These are phyloP conservation scores for Trissolcus japonicus DNA, from an alignment of 2,888 invertebrate genomes.

Conservation along the genomic window DNA sequence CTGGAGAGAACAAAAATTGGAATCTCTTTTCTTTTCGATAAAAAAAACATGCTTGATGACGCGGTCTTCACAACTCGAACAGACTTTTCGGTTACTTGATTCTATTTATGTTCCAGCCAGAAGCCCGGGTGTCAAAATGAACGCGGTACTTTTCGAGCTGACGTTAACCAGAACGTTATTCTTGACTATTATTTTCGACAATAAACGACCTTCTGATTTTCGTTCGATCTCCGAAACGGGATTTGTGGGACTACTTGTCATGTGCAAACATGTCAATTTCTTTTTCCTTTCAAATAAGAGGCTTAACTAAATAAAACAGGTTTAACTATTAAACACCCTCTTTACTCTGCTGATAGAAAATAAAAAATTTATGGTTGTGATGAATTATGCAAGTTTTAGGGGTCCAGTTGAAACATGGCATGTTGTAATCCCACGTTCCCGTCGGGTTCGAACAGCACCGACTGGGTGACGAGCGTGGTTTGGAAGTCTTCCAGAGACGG, in stretches of 20 bases:
- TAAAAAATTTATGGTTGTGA: not conserved
- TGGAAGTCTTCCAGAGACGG: slow-evolving; percentile 42
- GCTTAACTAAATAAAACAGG: not conserved
- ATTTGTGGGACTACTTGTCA: not conserved
- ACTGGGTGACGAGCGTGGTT: slow-evolving; percentile 54
- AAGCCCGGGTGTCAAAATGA: slow-evolving; percentile 36
- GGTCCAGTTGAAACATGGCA: not conserved
- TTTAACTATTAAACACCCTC: too few relatives aligned
- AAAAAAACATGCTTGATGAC: not conserved
- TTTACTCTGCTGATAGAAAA: not conserved
- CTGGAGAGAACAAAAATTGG: slow-evolving; percentile 16
- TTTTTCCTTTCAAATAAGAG: too few relatives aligned
- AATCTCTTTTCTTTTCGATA: slow-evolving; percentile 22
- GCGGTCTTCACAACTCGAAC: not conserved
- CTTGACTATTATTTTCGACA: not conserved
- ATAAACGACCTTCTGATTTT: slow-evolving; percentile 2
- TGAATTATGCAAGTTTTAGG: slow-evolving; percentile 6
- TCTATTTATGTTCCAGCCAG: slow-evolving; percentile 44
- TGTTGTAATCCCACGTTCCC: slow-evolving; percentile 33
- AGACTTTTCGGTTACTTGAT: slow-evolving; percentile 19
- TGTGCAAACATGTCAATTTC: too few relatives aligned
- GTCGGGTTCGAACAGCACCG: slow-evolving; percentile 18
- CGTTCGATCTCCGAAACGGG: too few relatives aligned
- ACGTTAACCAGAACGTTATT: not conserved
- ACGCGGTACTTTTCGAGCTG: slow-evolving; percentile 20